Evolutionary conservation across 2,113 vertebrate genomes (phyloP).

Genomic region (Isichthys henryi): DNA sequence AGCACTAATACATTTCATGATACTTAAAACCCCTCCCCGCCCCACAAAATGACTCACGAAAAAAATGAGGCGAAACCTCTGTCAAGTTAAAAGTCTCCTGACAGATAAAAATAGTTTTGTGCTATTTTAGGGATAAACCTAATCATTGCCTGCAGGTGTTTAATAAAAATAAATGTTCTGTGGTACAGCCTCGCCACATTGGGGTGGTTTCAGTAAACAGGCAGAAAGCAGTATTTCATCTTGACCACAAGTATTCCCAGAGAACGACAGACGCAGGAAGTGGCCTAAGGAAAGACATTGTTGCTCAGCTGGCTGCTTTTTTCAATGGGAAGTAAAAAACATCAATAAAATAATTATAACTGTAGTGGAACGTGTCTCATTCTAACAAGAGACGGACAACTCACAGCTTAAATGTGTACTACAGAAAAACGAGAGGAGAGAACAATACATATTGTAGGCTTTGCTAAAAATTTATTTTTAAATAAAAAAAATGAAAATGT

Average conservation of each 20-base stretch:
- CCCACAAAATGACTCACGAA: neutral
- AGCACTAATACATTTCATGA: neutral
- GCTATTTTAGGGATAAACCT: neutral
- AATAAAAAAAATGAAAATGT: neutral
- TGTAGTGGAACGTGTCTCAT: neutral
- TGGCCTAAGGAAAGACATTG: conserved; percentile 22
- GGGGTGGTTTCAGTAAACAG: neutral
- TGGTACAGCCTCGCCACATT: neutral
- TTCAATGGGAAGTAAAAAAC: conserved; percentile 12
- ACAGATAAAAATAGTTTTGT: neutral
- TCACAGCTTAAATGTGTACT: neutral
- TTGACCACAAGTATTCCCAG: neutral
- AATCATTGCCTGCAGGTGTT: neutral
- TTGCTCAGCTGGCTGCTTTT: conserved; percentile 23
- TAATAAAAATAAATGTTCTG: neutral
- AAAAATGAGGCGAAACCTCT: neutral
- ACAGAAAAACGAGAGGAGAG: neutral
- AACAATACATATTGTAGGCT: neutral
- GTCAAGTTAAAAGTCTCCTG: neutral
- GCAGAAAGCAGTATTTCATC: neutral
- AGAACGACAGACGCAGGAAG: conserved; percentile 22
- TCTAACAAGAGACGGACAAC: neutral
- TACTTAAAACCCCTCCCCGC: neutral
- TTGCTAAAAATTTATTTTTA: neutral
- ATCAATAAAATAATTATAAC: conserved; percentile 7